Percentiles rank a stretch among this genome's conserved stretches.
phyloP scores from a whole-genome alignment of 2,113 vertebrate genomes.

The Pycnonotus jocosus region DNA sequence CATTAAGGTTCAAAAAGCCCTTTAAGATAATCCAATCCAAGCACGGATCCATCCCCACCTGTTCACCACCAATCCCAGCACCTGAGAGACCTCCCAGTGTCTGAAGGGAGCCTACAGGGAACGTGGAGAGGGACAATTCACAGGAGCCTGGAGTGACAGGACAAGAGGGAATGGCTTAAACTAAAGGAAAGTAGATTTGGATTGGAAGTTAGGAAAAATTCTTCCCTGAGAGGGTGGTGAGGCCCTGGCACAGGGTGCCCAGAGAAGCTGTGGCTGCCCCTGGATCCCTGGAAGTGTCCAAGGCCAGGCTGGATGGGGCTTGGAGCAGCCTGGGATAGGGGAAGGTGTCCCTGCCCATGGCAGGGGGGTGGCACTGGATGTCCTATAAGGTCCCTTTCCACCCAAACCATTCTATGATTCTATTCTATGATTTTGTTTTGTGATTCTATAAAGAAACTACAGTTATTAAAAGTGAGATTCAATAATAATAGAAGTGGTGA shows the following conservation, averaged over 20 bases:
- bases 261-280: not conserved
- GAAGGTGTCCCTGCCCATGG: not conserved
- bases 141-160: not conserved
- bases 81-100: not conserved
- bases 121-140: not conserved
- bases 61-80: not conserved
- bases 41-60: not conserved
- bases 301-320: fast-evolving
- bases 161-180: not conserved
- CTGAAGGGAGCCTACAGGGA: not conserved
- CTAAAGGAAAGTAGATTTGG: not conserved
- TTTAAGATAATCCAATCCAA: not conserved
- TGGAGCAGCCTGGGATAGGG: fast-evolving
- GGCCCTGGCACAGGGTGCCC: fast-evolving
- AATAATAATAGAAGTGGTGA: not conserved
- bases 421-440: no score
- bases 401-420: not conserved
- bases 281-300: not conserved
- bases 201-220: not conserved
- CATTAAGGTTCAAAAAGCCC: not conserved
- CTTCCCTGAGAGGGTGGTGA: fast-evolving
- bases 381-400: not conserved
- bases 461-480: not conserved
- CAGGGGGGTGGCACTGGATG: fast-evolving
- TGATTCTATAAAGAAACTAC: not conserved